These are phyloP conservation scores for Cichladusa arquata DNA, from an alignment of 2,113 vertebrate species.

Conservation along the genomic window DNA sequence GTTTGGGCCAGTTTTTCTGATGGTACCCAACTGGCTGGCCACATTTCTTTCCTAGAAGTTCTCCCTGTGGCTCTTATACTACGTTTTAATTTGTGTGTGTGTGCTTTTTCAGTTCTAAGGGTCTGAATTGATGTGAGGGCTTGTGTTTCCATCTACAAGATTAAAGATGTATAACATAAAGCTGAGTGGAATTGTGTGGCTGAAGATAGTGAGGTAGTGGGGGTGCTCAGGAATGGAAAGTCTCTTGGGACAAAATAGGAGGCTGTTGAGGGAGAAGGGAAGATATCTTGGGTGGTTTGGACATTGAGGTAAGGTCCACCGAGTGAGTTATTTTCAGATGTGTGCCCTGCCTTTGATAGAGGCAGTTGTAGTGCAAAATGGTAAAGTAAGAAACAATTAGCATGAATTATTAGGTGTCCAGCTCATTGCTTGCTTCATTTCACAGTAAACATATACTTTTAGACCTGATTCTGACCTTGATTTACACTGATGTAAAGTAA, in stretches of 20 bases:
- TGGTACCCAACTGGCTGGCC: accelerated
- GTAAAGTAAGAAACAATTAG: background rate
- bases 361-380: background rate
- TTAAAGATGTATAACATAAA: background rate
- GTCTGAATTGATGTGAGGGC: background rate
- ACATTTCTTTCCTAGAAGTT: background rate
- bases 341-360: background rate
- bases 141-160: background rate
- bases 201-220: background rate
- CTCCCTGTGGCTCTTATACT: background rate
- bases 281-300: background rate
- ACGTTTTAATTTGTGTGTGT: background rate
- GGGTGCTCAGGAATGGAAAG: background rate
- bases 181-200: background rate
- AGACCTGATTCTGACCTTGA: background rate
- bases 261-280: background rate
- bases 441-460: background rate
- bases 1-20: background rate
- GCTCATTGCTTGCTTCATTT: background rate
- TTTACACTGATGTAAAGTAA: background rate
- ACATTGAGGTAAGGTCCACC: background rate
- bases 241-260: background rate
- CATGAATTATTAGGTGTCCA: background rate
- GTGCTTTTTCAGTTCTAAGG: background rate
- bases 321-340: background rate